phyloP scores from a whole-genome alignment of 2,797 vertebrate species.

The Distichodus sexfasciatus region DNA sequence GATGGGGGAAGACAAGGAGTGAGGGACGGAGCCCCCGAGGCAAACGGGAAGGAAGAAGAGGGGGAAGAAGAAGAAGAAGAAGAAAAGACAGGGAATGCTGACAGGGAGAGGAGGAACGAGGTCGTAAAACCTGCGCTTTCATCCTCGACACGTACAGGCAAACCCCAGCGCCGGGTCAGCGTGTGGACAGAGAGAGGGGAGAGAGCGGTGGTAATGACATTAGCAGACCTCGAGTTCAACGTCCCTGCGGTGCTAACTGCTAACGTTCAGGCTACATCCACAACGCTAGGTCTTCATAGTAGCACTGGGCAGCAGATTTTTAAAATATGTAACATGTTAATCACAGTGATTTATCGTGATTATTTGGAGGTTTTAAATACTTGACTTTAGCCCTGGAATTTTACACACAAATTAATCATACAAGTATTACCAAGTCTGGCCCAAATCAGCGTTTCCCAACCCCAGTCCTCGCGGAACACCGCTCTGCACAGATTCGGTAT shows the following conservation, averaged over 20 bases:
- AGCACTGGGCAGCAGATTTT: too few species aligned
- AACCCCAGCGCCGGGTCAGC: slow-evolving; percentile 23
- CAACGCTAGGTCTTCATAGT: too few species aligned
- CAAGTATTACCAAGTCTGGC: too few species aligned
- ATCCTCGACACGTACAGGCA: slow-evolving; percentile 44
- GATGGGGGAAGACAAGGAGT: slow-evolving; percentile 7
- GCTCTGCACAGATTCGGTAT: too few species aligned
- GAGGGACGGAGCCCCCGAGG: slow-evolving; percentile 12
- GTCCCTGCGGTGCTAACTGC: slow-evolving; percentile 22
- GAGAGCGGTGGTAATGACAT: slow-evolving; percentile 31
- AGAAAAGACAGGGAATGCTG: slow-evolving; percentile 30
- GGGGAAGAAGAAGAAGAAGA: slow-evolving; percentile 12
- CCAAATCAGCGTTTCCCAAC: too few species aligned
- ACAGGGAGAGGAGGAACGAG: slow-evolving; percentile 32
- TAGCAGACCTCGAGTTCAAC: slow-evolving; percentile 36
- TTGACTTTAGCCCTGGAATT: too few species aligned
- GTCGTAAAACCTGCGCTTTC: slow-evolving; percentile 41
- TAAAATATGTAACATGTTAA: too few species aligned
- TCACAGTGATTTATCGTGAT: too few species aligned
- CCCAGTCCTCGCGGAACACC: too few species aligned
- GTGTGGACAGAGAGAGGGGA: slow-evolving; percentile 1
- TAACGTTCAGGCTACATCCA: too few species aligned
- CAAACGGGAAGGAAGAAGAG: not conserved
- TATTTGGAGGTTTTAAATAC: too few species aligned
- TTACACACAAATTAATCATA: too few species aligned